Base-by-base conservation (phyloP, 1,140 invertebrate genomes). In the Mizuhopecten yessoensis region DNA sequence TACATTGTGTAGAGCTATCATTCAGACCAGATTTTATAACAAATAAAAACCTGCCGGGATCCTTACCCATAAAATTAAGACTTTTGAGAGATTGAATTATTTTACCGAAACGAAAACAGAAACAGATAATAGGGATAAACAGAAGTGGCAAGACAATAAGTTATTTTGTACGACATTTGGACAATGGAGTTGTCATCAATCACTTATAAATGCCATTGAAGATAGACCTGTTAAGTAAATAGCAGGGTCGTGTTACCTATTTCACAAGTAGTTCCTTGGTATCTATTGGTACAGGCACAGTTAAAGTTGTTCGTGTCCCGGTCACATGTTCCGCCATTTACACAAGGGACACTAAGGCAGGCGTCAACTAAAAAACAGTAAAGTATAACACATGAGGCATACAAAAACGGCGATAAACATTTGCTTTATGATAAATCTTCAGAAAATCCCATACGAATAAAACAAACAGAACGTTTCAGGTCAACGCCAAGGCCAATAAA, bases 231-330 rank as follows among this genome's bases (percentile, higher is more conserved):
- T 57, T 57, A 15, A 11, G 2, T 20, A 20, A 20, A 57, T 15
- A 20, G 3, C 7, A 23, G 45, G 5, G 57, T 3, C n/a, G 29
- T 5, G n/a, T 75, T 88, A 88, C 87, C 39, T 88, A 39, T 88
- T 88, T 88, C 87, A 45, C 87, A 88, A 42, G 15, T 88, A n/a
- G 34, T 88, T 42, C 87, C 87, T n/a, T 3, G 42, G 13, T 45
- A 88, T 88, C 36, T 42, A n/a, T 13, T 23, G 15, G 39, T 23
- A 33, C 87, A 88, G 13, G 34, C 33, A 33, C 87, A 88, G 34
- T 45, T 15, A 39, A 11, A 88, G 15, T 11, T 17, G 15, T 17
- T 20, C 29, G 39, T 29, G 23, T 33, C n/a, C 23, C 39, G 42
- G 34, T 42, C 33, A 45, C 87, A 88, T 20, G 87, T n/a, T 0